A percentile compares a stretch with the other conserved stretches of the same genome.
Evolutionary conservation across 1,140 invertebrate genomes (phyloP).

Genomic region (Nixonia krombeini): DNA sequence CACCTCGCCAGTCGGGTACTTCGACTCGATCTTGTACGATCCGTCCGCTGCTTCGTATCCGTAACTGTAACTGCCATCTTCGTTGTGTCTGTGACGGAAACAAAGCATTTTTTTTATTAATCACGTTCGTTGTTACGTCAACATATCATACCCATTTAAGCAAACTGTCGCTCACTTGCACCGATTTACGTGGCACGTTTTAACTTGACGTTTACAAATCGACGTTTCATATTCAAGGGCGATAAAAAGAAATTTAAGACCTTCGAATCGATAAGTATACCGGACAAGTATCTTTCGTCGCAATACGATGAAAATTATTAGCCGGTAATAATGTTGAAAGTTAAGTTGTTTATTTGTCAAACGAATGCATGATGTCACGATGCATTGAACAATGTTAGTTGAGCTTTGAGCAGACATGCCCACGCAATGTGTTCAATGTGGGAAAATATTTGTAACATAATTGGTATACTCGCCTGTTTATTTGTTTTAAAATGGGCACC

Average conservation of each 20-base stretch:
- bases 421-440: background rate
- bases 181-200: no score
- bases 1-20: conserved; percentile 85
- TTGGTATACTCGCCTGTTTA: conserved; percentile 76
- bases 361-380: no score
- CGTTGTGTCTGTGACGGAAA: conserved; percentile 83
- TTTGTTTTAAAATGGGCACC: conserved; percentile 87
- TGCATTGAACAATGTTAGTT: background rate
- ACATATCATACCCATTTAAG: no score
- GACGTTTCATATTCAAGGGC: no score
- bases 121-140: conserved; percentile 46
- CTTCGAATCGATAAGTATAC: no score
- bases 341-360: no score
- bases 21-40: conserved; percentile 93
- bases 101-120: background rate
- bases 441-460: conserved; percentile 8
- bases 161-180: no score
- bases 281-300: no score
- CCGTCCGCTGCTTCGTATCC: conserved; percentile 92
- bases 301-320: no score
- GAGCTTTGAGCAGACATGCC: background rate
- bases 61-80: conserved; percentile 88
- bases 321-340: no score
- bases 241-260: no score
- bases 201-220: no score